A percentile compares a stretch with the other conserved stretches of the same genome.
Evolutionary conservation across 64 coral and sea anemone genomes (phyloP).

Genomic region (Orbicella faveolata): DNA sequence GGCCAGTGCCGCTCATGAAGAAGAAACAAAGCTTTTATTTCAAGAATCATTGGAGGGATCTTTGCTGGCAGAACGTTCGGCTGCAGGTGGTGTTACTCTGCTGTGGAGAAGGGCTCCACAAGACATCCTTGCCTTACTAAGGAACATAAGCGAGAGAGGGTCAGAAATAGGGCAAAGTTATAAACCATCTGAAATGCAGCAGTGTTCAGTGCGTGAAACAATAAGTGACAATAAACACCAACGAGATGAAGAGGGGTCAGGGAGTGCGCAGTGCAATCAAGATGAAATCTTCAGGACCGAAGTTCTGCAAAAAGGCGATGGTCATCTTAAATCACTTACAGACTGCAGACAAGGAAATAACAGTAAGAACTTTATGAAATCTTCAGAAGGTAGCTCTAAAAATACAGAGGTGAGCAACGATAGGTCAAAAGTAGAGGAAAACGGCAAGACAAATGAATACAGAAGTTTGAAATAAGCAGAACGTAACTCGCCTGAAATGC

Average conservation of each 20-base stretch:
- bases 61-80: neutral
- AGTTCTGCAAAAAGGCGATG: neutral
- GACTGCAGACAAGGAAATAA: neutral
- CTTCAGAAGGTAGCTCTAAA: neutral
- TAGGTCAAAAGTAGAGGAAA: neutral
- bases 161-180: neutral
- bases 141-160: neutral
- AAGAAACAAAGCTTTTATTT: neutral
- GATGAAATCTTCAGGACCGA: neutral
- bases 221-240: neutral
- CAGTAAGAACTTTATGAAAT: neutral
- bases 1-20: neutral
- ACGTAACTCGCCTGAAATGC: neutral
- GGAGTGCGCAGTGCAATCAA: neutral
- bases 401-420: neutral
- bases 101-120: neutral
- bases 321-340: neutral
- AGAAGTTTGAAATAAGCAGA: neutral
- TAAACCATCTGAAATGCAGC: neutral
- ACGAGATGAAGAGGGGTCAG: neutral
- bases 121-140: neutral
- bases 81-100: neutral
- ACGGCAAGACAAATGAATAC: neutral
- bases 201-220: neutral
- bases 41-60: slow-evolving; percentile 28